Evolutionary conservation across 2,888 invertebrate species (phyloP).

Genomic region (Panzeria rudis): DNA sequence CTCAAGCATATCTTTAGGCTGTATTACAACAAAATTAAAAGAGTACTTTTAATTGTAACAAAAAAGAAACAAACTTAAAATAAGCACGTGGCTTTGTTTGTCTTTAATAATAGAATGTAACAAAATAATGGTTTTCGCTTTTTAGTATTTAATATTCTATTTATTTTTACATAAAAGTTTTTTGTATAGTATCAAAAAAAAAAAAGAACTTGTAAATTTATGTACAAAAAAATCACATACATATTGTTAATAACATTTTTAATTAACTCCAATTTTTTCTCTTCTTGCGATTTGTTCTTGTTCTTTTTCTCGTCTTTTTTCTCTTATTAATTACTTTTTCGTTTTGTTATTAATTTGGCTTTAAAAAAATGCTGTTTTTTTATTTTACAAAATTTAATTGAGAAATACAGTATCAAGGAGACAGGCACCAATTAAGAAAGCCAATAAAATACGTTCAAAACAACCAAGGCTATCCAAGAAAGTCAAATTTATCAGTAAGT

Average conservation of each 20-base stretch:
- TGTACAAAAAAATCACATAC: slow-evolving; percentile 17
- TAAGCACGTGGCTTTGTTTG: slow-evolving; percentile 13
- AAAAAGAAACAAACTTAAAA: slow-evolving; percentile 21
- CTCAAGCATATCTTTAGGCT: slow-evolving; percentile 56
- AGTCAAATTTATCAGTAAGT: slow-evolving; percentile 96
- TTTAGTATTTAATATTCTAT: slow-evolving; percentile 38
- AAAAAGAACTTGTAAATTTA: slow-evolving; percentile 37
- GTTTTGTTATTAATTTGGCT: slow-evolving; percentile 45
- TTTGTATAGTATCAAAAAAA: slow-evolving; percentile 13
- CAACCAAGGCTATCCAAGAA: slow-evolving; percentile 90
- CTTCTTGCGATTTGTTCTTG: slow-evolving; percentile 35
- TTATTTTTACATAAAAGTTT: slow-evolving; percentile 5
- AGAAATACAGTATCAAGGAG: slow-evolving; percentile 82
- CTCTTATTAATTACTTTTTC: slow-evolving; percentile 8
- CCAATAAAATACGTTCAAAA: slow-evolving; percentile 91
- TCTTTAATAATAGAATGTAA: neutral
- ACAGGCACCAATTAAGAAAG: slow-evolving; percentile 91
- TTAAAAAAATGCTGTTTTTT: slow-evolving; percentile 50
- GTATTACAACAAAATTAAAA: neutral
- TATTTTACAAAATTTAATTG: slow-evolving; percentile 42
- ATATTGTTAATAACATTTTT: slow-evolving; percentile 46
- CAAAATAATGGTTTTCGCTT: slow-evolving; percentile 69
- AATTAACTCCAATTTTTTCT: slow-evolving; percentile 57
- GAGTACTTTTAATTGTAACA: slow-evolving; percentile 16
- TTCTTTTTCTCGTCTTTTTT: slow-evolving; percentile 16